A percentile compares a stretch with the other conserved stretches of the same genome.
Conservation (phyloP, 1,140 invertebrate species). For the Danaus plexippus region DNA sequence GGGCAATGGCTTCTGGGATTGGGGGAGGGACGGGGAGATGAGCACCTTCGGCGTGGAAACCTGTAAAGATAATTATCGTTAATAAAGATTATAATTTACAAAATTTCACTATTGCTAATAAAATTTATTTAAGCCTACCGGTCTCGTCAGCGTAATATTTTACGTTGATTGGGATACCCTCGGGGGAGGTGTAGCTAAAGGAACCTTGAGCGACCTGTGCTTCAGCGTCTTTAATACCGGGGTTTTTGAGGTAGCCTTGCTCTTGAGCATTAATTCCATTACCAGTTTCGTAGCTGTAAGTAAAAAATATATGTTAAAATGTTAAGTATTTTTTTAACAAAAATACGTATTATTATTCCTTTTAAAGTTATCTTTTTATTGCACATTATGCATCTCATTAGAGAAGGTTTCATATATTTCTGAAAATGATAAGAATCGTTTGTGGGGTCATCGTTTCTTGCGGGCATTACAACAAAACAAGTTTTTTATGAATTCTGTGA, state of each 20-base stretch:
- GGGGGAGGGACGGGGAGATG: constrained; percentile 79
- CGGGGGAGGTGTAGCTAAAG: constrained; percentile 76
- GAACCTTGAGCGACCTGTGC: constrained; percentile 74
- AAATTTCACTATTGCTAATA: background rate
- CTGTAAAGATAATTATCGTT: constrained; percentile 33
- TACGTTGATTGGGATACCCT: constrained; percentile 75
- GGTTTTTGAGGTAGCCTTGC: constrained; percentile 78
- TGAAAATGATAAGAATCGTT: constrained; percentile 14
- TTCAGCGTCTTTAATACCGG: constrained; percentile 74
- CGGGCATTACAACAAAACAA: too few species aligned
- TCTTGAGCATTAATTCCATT: constrained; percentile 80
- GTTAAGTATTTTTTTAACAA: too few species aligned
- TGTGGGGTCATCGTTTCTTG: too few species aligned
- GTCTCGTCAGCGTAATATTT: constrained; percentile 74
- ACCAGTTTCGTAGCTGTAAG: constrained; percentile 75
- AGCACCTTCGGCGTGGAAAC: constrained; percentile 74
- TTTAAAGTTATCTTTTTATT: too few species aligned
- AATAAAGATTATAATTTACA: background rate
- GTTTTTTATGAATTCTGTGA: too few species aligned
- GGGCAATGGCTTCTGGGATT: constrained; percentile 76
- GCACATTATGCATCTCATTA: too few species aligned
- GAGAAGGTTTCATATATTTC: background rate
- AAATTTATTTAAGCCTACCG: constrained; percentile 32
- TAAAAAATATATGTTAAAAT: constrained; percentile 1
- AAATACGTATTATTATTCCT: too few species aligned